A percentile compares a stretch with the other conserved stretches of the same genome.
Evolutionary conservation across 2,113 vertebrate species (phyloP).

Genomic region (Setophaga coronata): DNA sequence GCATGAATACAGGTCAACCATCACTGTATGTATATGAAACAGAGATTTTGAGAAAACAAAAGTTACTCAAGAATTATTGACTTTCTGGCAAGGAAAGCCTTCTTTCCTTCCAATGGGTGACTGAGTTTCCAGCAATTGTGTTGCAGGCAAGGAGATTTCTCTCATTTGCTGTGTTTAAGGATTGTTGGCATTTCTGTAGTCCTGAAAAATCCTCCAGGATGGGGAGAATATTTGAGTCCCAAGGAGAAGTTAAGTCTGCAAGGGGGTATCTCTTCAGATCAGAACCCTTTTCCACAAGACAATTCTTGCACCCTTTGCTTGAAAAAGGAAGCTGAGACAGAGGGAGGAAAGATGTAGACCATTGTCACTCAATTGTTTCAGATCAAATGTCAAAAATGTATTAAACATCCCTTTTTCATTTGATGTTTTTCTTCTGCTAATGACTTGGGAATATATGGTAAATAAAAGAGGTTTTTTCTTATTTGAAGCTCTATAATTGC

Average conservation of each 20-base stretch:
- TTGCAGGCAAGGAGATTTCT: not conserved
- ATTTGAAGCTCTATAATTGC: not conserved
- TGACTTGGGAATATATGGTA: not conserved
- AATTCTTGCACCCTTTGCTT: not conserved
- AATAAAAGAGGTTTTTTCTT: not conserved
- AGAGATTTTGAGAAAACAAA: not conserved
- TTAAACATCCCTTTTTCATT: not conserved
- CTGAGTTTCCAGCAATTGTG: not conserved
- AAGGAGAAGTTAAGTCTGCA: not conserved
- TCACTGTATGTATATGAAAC: not conserved
- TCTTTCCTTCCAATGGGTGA: not conserved
- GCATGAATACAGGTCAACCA: not conserved
- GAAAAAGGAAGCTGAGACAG: not conserved
- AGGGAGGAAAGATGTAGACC: not conserved
- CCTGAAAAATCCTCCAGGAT: not conserved
- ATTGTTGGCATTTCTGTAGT: not conserved
- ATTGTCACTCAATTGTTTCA: not conserved
- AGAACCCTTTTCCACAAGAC: not conserved
- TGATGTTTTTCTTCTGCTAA: not conserved
- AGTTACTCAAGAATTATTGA: fast-evolving
- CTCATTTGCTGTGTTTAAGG: not conserved
- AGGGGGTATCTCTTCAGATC: not conserved
- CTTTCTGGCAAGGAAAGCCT: not conserved
- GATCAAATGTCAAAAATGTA: not conserved
- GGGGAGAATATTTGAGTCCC: not conserved